Evolutionary conservation across 2,888 invertebrate species (phyloP).

Genomic region (Seladonia tumulorum): DNA sequence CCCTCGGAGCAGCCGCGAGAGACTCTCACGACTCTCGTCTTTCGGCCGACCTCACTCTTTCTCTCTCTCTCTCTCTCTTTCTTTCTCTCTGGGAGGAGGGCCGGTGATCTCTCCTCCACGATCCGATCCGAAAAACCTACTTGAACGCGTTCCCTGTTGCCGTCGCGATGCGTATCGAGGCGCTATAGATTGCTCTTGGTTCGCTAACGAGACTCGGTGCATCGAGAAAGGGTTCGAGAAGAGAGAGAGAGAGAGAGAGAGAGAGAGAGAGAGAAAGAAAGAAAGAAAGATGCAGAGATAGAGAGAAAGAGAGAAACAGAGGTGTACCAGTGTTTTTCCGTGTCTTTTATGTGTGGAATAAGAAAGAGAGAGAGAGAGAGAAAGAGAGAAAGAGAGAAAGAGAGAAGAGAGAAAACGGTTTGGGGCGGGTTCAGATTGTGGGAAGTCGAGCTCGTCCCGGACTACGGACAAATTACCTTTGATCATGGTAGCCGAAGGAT

Average conservation of each 20-base stretch:
- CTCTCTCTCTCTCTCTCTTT: conserved; percentile 36
- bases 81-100: conserved; percentile 19
- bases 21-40: conserved; percentile 43
- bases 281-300: conserved; percentile 6
- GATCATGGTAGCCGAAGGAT: conserved; percentile 59
- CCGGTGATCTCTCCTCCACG: conserved; percentile 3
- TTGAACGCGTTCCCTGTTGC: conserved; percentile 5
- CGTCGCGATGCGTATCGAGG: neutral
- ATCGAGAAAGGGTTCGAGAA: conserved; percentile 29
- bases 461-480: conserved; percentile 59
- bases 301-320: conserved; percentile 15
- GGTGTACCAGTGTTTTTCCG: conserved; percentile 3
- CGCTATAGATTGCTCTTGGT: conserved; percentile 18
- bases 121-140: conserved; percentile 30
- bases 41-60: conserved; percentile 34
- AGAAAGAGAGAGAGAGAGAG: neutral
- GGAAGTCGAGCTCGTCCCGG: conserved; percentile 57
- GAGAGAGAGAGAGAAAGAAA: conserved; percentile 17
- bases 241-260: neutral
- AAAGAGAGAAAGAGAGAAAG: neutral
- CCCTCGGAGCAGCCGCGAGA: conserved; percentile 18
- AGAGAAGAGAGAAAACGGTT: conserved; percentile 12
- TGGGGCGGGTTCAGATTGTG: conserved; percentile 6
- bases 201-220: conserved; percentile 19
- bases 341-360: conserved; percentile 12